Percentiles rank a stretch among this genome's conserved stretches.
phyloP scores from a whole-genome alignment of 64 coral and sea anemone genomes.

The Cladopsammia gracilis region DNA sequence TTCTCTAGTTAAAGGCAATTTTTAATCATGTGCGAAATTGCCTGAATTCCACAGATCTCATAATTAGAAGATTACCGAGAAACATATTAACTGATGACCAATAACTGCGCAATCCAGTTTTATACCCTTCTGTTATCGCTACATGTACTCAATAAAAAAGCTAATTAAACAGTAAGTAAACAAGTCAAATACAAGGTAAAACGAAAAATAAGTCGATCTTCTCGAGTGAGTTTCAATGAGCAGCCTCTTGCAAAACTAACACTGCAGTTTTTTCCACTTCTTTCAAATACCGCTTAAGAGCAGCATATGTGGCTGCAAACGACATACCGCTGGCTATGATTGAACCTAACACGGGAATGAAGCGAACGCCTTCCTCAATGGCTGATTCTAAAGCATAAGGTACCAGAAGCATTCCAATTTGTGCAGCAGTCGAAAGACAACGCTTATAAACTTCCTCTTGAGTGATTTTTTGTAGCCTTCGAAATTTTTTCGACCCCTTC shows the following conservation, averaged over 20 bases:
- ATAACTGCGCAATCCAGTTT: too few relatives aligned
- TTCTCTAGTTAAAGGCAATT: too few relatives aligned
- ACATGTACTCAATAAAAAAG: too few relatives aligned
- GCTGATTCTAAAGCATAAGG: not conserved
- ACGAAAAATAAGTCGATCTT: not conserved
- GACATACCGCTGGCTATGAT: conserved; percentile 27
- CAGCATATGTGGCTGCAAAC: not conserved
- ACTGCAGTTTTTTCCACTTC: not conserved
- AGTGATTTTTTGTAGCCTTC: not conserved
- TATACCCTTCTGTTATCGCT: too few relatives aligned
- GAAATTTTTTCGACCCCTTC: not conserved
- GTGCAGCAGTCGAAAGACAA: not conserved
- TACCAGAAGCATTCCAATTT: not conserved
- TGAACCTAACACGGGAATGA: not conserved
- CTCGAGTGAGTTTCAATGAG: not conserved
- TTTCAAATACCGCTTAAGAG: not conserved
- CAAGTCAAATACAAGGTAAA: not conserved
- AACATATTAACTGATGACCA: too few relatives aligned
- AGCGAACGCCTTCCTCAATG: not conserved
- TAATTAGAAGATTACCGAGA: too few relatives aligned
- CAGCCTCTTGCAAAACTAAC: not conserved
- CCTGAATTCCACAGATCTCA: too few relatives aligned
- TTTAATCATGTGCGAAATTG: too few relatives aligned
- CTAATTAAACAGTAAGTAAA: too few relatives aligned
- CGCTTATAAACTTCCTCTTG: not conserved